phyloP scores from a whole-genome alignment of 2,113 vertebrate genomes.

The Blennius ocellaris region DNA sequence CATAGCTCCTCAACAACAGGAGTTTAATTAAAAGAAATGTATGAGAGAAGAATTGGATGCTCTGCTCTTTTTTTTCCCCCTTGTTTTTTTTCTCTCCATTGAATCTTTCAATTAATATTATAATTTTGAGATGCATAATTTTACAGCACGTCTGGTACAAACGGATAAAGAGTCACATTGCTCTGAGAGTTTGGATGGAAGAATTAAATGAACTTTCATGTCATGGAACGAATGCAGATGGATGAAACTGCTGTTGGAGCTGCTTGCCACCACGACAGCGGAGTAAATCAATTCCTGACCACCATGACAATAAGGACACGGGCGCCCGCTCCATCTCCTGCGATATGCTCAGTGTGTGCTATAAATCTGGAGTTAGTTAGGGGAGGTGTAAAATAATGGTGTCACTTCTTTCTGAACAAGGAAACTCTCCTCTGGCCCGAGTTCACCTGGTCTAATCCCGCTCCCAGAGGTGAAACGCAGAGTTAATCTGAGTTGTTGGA shows the following conservation, averaged over 20 bases:
- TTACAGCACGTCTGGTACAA: constrained; percentile 18
- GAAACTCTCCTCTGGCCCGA: constrained; percentile 48
- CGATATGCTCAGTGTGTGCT: constrained; percentile 41
- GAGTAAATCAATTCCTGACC: constrained; percentile 51
- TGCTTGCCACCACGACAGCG: constrained; percentile 24
- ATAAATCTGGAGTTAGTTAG: constrained; percentile 53
- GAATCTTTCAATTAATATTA: constrained; percentile 51
- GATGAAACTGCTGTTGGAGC: constrained; percentile 11
- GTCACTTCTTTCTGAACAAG: constrained; percentile 59
- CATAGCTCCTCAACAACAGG: constrained; percentile 34
- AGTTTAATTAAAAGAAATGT: constrained; percentile 54
- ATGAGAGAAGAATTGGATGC: constrained; percentile 29
- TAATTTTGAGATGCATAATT: constrained; percentile 41
- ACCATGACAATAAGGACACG: constrained; percentile 45
- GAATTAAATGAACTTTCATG: constrained; percentile 41
- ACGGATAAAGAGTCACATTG: constrained; percentile 23
- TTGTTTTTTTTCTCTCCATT: constrained; percentile 24
- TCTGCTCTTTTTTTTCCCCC: constrained; percentile 13
- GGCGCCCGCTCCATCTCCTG: constrained; percentile 36
- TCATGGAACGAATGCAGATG: constrained; percentile 51
- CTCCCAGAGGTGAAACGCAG: constrained; percentile 44
- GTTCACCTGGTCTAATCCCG: constrained; percentile 61
- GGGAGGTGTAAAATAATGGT: constrained; percentile 57
- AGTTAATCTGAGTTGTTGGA: constrained; percentile 59
- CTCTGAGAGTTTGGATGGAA: constrained; percentile 12